These are phyloP conservation scores for Belgica antarctica DNA, from an alignment of 2,888 invertebrate species.

Conservation along the genomic window DNA sequence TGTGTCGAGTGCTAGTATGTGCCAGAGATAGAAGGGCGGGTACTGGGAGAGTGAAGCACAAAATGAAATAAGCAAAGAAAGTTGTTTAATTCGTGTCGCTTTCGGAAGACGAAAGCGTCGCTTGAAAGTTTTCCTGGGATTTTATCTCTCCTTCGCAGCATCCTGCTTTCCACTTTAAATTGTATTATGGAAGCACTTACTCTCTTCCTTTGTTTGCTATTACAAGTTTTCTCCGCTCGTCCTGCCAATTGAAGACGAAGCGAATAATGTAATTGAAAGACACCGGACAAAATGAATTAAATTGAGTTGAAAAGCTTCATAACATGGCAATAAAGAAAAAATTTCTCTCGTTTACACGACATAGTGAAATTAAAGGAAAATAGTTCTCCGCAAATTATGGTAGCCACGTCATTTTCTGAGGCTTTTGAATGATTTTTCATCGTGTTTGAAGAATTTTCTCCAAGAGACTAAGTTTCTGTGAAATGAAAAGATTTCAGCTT, in stretches of 20 bases:
- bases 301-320: not conserved
- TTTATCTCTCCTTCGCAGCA: not conserved
- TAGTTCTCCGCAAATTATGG: too few relatives aligned
- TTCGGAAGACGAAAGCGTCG: too few relatives aligned
- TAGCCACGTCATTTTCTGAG: too few relatives aligned
- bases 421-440: too few relatives aligned
- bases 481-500: too few relatives aligned
- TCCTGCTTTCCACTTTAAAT: not conserved
- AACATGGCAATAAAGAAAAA: too few relatives aligned
- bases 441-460: too few relatives aligned
- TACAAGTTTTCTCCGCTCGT: not conserved
- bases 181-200: not conserved
- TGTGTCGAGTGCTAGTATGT: not conserved
- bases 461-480: too few relatives aligned
- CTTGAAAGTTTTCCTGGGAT: not conserved
- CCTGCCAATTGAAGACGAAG: not conserved
- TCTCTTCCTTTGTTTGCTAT: not conserved
- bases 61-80: slow-evolving; percentile 20
- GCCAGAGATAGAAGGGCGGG: slow-evolving; percentile 2
- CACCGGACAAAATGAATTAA: not conserved
- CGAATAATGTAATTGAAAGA: not conserved
- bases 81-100: slow-evolving; percentile 15
- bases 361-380: too few relatives aligned
- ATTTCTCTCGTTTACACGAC: too few relatives aligned
- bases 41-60: not conserved